These are phyloP conservation scores for Cinclus mexicanus DNA, from an alignment of 2,113 vertebrate species.

Conservation along the genomic window DNA sequence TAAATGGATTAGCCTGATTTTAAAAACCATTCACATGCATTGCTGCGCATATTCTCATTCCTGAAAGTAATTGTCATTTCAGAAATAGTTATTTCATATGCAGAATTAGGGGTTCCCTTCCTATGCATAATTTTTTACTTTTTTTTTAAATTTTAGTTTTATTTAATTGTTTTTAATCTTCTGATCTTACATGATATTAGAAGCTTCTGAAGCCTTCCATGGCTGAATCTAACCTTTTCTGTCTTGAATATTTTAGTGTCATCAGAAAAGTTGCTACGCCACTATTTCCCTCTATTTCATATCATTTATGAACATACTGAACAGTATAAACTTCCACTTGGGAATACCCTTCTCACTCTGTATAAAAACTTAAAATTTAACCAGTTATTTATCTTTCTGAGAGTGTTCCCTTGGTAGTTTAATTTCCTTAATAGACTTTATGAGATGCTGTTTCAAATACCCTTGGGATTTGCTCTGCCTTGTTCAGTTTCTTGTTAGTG, in stretches of 20 bases:
- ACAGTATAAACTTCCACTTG: background rate
- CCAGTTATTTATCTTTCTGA: background rate
- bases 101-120: accelerated
- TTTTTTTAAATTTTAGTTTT: background rate
- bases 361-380: background rate
- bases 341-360: background rate
- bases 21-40: background rate
- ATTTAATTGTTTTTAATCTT: background rate
- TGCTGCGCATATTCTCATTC: background rate
- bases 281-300: background rate
- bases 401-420: background rate
- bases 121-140: background rate
- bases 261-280: background rate
- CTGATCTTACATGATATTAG: background rate
- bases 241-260: background rate
- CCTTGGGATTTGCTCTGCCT: background rate
- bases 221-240: background rate
- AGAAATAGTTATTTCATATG: background rate
- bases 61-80: background rate
- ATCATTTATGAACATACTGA: background rate
- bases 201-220: background rate
- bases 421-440: background rate
- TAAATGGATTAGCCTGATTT: background rate
- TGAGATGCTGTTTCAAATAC: background rate
- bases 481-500: background rate